phyloP scores from a whole-genome alignment of 2,888 invertebrate genomes.

The Tetragonisca angustula region DNA sequence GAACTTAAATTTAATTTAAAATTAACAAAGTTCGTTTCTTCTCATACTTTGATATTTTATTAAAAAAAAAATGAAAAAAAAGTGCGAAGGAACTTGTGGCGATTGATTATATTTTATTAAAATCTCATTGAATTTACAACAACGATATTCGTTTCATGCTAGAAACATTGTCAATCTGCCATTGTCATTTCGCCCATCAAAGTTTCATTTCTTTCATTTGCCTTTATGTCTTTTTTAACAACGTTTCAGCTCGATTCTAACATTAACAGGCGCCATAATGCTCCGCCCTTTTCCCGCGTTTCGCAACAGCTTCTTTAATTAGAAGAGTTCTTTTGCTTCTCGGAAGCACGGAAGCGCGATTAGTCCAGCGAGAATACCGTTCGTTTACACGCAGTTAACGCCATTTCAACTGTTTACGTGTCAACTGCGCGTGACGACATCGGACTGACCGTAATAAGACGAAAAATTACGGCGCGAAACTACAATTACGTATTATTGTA shows the following conservation, averaged over 20 bases:
- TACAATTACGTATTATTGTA: background rate
- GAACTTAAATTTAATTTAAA: no score
- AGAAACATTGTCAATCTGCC: background rate
- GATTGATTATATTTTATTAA: background rate
- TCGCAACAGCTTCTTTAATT: conserved; percentile 50
- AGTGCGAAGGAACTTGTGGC: no score
- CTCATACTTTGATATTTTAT: no score
- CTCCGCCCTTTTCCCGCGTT: background rate
- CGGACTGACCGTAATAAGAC: conserved; percentile 6
- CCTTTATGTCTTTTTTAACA: background rate
- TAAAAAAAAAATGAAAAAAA: no score
- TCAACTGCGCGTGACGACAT: background rate
- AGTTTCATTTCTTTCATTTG: background rate
- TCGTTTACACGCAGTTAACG: conserved; percentile 39
- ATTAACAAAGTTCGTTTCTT: no score
- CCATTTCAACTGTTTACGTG: conserved; percentile 41
- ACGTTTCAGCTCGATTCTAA: background rate
- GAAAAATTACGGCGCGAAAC: conserved; percentile 5
- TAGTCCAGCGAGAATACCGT: conserved; percentile 49
- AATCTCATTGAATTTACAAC: background rate
- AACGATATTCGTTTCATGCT: background rate
- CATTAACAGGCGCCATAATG: background rate
- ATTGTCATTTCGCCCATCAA: background rate
- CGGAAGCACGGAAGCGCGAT: conserved; percentile 26
- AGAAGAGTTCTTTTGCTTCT: conserved; percentile 48